Conservation (phyloP, 2,113 vertebrate genomes). For the Gymnocephalus cernua region DNA sequence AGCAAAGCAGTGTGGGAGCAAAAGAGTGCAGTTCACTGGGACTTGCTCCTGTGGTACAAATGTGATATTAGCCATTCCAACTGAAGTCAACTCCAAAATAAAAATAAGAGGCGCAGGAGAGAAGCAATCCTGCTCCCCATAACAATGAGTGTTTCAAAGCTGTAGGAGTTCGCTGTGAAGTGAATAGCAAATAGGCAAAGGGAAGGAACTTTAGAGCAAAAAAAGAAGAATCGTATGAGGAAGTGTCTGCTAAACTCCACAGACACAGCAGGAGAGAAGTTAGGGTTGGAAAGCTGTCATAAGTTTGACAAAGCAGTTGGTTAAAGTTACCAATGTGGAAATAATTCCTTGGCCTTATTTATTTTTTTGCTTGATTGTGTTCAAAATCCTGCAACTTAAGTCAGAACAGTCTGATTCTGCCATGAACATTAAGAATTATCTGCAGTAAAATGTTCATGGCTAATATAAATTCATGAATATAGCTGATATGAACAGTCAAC, state of each 20-base stretch:
- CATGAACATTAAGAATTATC: neutral
- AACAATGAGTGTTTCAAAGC: slow-evolving; percentile 73
- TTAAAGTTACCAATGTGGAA: slow-evolving; percentile 35
- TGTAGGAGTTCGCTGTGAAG: slow-evolving; percentile 59
- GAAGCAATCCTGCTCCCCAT: slow-evolving; percentile 50
- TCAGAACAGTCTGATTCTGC: neutral
- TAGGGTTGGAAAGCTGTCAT: slow-evolving; percentile 16
- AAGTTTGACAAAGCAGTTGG: slow-evolving; percentile 47
- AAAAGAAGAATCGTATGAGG: slow-evolving; percentile 11
- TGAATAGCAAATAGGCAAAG: slow-evolving; percentile 65
- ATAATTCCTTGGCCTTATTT: slow-evolving; percentile 24
- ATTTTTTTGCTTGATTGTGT: neutral
- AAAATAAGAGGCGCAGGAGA: slow-evolving; percentile 51
- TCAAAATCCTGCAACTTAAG: neutral
- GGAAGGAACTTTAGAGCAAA: slow-evolving; percentile 32
- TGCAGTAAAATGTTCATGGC: neutral
- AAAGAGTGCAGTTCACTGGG: slow-evolving; percentile 26
- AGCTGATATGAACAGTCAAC: neutral
- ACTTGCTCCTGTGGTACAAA: slow-evolving; percentile 53
- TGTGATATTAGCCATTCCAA: slow-evolving; percentile 63
- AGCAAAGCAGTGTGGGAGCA: slow-evolving; percentile 34
- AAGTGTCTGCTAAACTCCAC: slow-evolving; percentile 55
- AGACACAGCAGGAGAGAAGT: slow-evolving; percentile 42
- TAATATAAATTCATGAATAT: neutral
- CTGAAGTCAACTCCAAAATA: slow-evolving; percentile 62